Evolutionary conservation across 2,797 vertebrate species (phyloP).

Genomic region (Pempheris klunzingeri): DNA sequence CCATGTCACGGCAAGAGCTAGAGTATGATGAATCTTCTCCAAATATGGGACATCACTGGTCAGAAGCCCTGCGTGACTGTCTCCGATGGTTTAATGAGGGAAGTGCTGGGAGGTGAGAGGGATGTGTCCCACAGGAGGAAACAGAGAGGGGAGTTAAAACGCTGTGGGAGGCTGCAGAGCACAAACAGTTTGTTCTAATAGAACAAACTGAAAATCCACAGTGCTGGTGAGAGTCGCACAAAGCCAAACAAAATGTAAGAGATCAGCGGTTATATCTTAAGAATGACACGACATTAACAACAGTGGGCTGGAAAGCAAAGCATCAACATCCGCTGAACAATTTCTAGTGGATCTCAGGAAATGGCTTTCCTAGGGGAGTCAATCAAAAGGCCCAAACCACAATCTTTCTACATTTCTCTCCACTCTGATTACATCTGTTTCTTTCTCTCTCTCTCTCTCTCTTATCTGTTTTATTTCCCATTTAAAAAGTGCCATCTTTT

Average conservation of each 20-base stretch:
- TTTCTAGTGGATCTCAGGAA: conserved; percentile 74
- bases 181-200: conserved; percentile 45
- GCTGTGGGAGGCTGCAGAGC: conserved; percentile 11
- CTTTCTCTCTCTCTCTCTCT: too few species aligned
- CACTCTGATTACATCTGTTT: background rate
- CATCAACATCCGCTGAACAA: conserved; percentile 78
- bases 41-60: conserved; percentile 47
- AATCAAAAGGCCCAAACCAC: conserved; percentile 31
- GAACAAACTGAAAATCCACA: conserved; percentile 24
- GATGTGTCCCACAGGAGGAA: conserved; percentile 35
- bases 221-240: background rate
- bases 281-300: conserved; percentile 59
- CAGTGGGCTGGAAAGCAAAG: conserved; percentile 68
- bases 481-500: conserved; percentile 16
- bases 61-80: conserved; percentile 15
- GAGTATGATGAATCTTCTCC: conserved; percentile 33
- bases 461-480: conserved; percentile 5
- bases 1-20: conserved; percentile 23
- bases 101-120: conserved; percentile 29
- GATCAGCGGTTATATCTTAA: conserved; percentile 66
- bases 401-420: conserved; percentile 26
- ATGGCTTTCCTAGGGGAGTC: conserved; percentile 69
- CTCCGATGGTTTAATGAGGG: conserved; percentile 35
- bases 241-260: conserved; percentile 47
- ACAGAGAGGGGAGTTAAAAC: background rate